phyloP scores from a whole-genome alignment of 2,888 invertebrate species.

The Ornithoptera priamus region DNA sequence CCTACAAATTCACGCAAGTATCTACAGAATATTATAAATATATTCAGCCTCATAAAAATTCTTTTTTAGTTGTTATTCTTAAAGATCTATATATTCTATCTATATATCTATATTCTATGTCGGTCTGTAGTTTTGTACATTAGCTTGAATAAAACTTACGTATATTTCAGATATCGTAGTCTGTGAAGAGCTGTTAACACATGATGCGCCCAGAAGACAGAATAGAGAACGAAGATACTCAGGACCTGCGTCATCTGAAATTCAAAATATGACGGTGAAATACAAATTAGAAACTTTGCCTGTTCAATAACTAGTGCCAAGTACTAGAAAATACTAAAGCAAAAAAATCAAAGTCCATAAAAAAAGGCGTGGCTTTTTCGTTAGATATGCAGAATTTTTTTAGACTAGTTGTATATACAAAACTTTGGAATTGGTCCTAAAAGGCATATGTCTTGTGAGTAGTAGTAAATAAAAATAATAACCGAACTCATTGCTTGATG shows the following conservation, averaged over 20 bases:
- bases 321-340: constrained; percentile 15
- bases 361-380: background rate
- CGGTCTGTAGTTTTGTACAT: background rate
- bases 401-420: background rate
- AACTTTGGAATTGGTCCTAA: background rate
- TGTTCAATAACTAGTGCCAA: constrained; percentile 50
- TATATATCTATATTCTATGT: too few species aligned
- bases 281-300: constrained; percentile 45
- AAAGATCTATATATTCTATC: too few species aligned
- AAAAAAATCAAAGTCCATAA: background rate
- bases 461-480: too few species aligned
- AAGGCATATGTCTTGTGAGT: too few species aligned
- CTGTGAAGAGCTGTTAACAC: constrained; percentile 37
- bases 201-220: constrained; percentile 45
- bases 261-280: constrained; percentile 47
- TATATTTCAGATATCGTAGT: constrained; percentile 49
- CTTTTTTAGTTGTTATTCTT: too few species aligned
- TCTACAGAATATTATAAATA: too few species aligned
- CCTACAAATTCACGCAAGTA: too few species aligned
- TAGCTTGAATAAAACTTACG: background rate
- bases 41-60: too few species aligned
- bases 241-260: constrained; percentile 54
- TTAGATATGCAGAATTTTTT: background rate
- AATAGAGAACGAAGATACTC: constrained; percentile 39
- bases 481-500: too few species aligned